Conservation (phyloP, 1,140 invertebrate species). For the Oncopeltus fasciatus region DNA sequence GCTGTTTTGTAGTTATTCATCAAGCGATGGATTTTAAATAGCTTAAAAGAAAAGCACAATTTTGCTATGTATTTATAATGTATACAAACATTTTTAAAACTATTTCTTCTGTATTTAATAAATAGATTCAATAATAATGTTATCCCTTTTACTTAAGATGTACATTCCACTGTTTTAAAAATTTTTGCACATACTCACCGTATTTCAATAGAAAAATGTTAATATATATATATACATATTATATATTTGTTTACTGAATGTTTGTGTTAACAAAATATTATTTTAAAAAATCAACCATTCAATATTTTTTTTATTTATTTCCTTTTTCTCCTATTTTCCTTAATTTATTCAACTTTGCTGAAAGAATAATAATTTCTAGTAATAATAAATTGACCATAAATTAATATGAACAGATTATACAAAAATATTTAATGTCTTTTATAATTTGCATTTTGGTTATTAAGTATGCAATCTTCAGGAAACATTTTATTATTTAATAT, state of each 20-base stretch:
- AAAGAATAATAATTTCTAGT: too few species aligned
- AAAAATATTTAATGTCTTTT: background rate
- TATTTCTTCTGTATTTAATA: background rate
- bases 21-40: background rate
- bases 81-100: background rate
- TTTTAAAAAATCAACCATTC: background rate
- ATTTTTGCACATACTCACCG: background rate
- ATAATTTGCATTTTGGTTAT: too few species aligned
- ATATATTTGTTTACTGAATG: slow-evolving; percentile 1
- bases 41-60: background rate
- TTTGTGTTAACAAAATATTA: slow-evolving; percentile 8
- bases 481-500: too few species aligned
- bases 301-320: background rate
- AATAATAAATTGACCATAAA: too few species aligned
- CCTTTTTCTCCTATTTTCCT: background rate
- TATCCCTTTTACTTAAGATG: background rate
- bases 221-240: too few species aligned
- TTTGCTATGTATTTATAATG: background rate
- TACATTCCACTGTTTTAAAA: background rate
- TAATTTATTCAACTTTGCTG: too few species aligned
- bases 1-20: background rate
- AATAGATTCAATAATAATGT: background rate
- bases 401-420: background rate
- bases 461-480: too few species aligned
- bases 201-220: background rate